Evolutionary conservation across 1,140 invertebrate genomes (phyloP).

Genomic region (Cherax quadricarinatus): DNA sequence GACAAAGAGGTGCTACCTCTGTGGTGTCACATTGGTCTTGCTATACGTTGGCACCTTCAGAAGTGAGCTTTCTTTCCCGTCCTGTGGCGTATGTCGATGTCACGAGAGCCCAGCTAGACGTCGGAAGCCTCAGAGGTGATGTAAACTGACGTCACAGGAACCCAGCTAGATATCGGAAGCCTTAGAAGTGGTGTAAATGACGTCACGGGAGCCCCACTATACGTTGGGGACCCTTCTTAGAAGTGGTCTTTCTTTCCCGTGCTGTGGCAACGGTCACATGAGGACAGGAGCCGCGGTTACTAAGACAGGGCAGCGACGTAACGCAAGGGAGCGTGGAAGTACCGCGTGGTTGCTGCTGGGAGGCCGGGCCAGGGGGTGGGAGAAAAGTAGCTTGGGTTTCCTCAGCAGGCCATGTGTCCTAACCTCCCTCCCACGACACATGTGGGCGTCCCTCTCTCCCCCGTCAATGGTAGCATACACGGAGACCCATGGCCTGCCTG

Average conservation of each 20-base stretch:
- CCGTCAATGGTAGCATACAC: conserved; percentile 46
- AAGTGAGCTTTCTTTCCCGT: too few species aligned
- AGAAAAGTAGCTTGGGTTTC: conserved; percentile 34
- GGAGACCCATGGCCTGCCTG: not conserved
- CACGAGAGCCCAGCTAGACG: too few species aligned
- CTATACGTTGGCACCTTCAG: too few species aligned
- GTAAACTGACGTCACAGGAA: too few species aligned
- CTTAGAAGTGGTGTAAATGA: conserved; percentile 21
- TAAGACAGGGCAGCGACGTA: conserved; percentile 45
- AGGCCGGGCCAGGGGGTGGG: not conserved
- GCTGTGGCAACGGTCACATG: conserved; percentile 59
- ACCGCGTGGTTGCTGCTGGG: not conserved
- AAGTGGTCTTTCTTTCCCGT: conserved; percentile 11
- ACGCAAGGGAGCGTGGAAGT: conserved; percentile 7
- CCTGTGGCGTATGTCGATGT: too few species aligned
- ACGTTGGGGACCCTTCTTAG: conserved; percentile 1
- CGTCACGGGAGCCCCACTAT: conserved; percentile 26
- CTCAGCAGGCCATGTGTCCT: conserved; percentile 35
- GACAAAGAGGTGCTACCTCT: conserved; percentile 1
- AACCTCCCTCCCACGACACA: conserved; percentile 44
- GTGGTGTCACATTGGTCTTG: not conserved
- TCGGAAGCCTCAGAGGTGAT: too few species aligned
- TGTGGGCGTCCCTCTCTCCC: conserved; percentile 41
- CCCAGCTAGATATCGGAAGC: not conserved
- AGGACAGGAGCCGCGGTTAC: conserved; percentile 45